phyloP scores from a whole-genome alignment of 92 coral and sea anemone genomes.

The Scolanthus callimorphus region DNA sequence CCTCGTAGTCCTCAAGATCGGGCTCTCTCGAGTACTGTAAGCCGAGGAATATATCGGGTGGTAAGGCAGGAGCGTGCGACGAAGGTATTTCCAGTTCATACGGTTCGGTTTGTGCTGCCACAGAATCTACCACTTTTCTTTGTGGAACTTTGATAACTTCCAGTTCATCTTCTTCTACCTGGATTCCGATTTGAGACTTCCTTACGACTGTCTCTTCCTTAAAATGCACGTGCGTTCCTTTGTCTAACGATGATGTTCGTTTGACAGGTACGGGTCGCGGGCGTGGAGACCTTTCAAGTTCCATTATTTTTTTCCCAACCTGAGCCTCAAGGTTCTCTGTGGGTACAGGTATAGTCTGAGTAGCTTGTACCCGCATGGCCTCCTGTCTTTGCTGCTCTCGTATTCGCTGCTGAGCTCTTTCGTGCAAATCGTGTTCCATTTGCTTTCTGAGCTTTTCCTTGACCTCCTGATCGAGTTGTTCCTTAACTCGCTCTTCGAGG shows the following conservation, averaged over 20 bases:
- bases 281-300: not conserved
- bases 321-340: not conserved
- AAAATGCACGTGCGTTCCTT: constrained; percentile 30
- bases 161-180: not conserved
- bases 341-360: constrained; percentile 3
- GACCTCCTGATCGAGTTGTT: constrained; percentile 26
- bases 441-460: constrained; percentile 23
- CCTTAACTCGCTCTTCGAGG: constrained; percentile 8
- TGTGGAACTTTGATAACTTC: not conserved
- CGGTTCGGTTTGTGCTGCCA: not conserved
- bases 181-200: constrained; percentile 5
- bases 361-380: not conserved
- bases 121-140: constrained; percentile 2
- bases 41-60: constrained; percentile 85
- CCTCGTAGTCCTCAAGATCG: constrained; percentile 5
- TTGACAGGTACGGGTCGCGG: constrained; percentile 16
- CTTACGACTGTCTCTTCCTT: constrained; percentile 8
- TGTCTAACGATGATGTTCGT: constrained; percentile 24
- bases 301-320: not conserved
- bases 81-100: constrained; percentile 4
- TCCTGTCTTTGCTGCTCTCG: not conserved
- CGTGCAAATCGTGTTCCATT: constrained; percentile 24
- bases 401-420: constrained; percentile 3
- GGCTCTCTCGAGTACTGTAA: constrained; percentile 14
- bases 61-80: constrained; percentile 42